phyloP scores from a whole-genome alignment of 2,797 vertebrate genomes.

The Channa striata region DNA sequence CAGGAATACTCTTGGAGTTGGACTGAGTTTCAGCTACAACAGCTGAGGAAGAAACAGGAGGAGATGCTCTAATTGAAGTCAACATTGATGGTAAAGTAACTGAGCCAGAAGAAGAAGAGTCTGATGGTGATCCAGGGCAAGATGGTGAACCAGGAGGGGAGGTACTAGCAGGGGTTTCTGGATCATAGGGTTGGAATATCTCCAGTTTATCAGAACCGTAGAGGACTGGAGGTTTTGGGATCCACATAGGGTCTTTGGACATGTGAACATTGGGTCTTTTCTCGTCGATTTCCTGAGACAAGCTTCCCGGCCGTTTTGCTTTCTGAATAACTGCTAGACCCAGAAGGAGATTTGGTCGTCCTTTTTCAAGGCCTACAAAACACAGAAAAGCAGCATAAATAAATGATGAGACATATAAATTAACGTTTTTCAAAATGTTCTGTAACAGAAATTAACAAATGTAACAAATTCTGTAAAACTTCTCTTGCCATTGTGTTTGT shows the following conservation, averaged over 20 bases:
- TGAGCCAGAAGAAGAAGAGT: slow-evolving; percentile 79
- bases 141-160: slow-evolving; percentile 87
- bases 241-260: slow-evolving; percentile 82
- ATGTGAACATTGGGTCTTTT: slow-evolving; percentile 86
- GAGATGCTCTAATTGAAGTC: slow-evolving; percentile 52
- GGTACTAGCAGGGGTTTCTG: slow-evolving; percentile 77
- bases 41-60: slow-evolving; percentile 49
- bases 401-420: background rate
- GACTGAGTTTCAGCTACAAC: slow-evolving; percentile 45
- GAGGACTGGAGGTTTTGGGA: slow-evolving; percentile 72
- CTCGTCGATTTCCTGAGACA: slow-evolving; percentile 85
- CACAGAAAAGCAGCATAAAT: slow-evolving; percentile 9
- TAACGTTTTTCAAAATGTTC: background rate
- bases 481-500: background rate
- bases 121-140: slow-evolving; percentile 77
- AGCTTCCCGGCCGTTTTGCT: slow-evolving; percentile 83
- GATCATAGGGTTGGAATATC: slow-evolving; percentile 83
- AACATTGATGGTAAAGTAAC: slow-evolving; percentile 75
- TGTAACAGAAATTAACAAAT: too few species aligned
- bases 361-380: slow-evolving; percentile 91
- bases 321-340: slow-evolving; percentile 95
- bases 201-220: slow-evolving; percentile 84
- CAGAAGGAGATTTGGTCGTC: slow-evolving; percentile 94
- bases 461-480: background rate
- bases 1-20: slow-evolving; percentile 60